Base-by-base conservation (phyloP, 2,888 invertebrate genomes). In the Drosophila aldrichi region DNA sequence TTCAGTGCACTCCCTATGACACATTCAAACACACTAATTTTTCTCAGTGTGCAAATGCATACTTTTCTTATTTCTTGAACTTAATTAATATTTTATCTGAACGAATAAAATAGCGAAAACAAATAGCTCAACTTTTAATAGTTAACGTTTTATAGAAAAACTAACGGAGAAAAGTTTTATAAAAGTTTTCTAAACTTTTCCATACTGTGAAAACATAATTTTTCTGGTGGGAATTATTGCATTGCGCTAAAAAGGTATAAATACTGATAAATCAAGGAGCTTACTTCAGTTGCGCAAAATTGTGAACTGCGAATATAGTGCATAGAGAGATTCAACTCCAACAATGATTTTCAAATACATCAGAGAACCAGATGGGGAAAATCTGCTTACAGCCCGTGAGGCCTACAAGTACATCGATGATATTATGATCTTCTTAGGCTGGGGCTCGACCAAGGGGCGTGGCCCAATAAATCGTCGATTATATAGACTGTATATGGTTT, bases 341-440 rank as follows among this genome's bases (percentile, higher is more conserved):
- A 10, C 9, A 32, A 49, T 49, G 49, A 49, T 32, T 49, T 49
- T 49, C 32, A 12, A 49, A 12, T 49, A 49, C 18, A 49, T 49
- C 10, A 49, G 49, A 1, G 9, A 49, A 18, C 49, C 49, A 18
- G 49, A 32, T 18, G 49, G 49, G 0, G 49, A 49, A 18, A 49
- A 49, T 32, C 32, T 49, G 32, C 49, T 49, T 10, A 18, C 3
- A 32, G 49, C 32, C 3, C 49, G 49, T 3, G 29, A 49, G 3
- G 2, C 32, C 49, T 49, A 12, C 32, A 49, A 49, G 3, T 49
- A 49, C 12, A 32, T 32, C 49, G 49, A 49, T 3, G 49, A 49
- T 12, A 49, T 49, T 18, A 49, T 49, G 32, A 12, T 49, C 32
- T 49, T 12, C 32, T 14, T 49, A 18, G 32, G 49, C 49, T 49